phyloP scores from a whole-genome alignment of 2,888 invertebrate genomes.

The Drosophila neonasuta region DNA sequence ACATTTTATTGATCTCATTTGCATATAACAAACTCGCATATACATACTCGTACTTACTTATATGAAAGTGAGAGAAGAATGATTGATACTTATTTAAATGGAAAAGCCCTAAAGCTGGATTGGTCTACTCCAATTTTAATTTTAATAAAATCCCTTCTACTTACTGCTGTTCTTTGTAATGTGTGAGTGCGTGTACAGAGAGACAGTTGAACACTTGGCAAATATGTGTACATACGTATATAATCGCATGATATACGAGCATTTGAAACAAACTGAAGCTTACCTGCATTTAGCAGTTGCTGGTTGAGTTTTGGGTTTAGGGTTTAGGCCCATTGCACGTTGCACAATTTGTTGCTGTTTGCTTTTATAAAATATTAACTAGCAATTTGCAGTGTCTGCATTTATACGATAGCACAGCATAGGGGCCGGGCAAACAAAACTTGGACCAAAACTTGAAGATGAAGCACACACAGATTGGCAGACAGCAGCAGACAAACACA shows the following conservation, averaged over 20 bases:
- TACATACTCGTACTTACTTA: not conserved
- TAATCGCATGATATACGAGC: constrained; percentile 28
- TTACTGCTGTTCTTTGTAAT: constrained; percentile 18
- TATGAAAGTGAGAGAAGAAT: constrained; percentile 25
- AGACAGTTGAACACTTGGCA: constrained; percentile 18
- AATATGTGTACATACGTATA: constrained; percentile 4
- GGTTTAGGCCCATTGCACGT: constrained; percentile 32
- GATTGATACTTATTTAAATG: constrained; percentile 67
- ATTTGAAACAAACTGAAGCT: constrained; percentile 24
- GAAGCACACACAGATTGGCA: constrained; percentile 22
- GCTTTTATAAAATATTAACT: constrained; percentile 76
- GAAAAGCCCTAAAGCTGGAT: constrained; percentile 35
- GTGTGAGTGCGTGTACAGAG: not conserved
- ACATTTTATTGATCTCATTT: constrained; percentile 39
- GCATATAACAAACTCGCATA: constrained; percentile 3
- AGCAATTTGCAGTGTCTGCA: constrained; percentile 75
- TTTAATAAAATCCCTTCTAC: constrained; percentile 51
- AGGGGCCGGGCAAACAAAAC: constrained; percentile 57
- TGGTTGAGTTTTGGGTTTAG: constrained; percentile 9
- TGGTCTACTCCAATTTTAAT: constrained; percentile 42
- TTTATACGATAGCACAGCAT: constrained; percentile 42
- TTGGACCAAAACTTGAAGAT: constrained; percentile 22
- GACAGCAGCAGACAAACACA: constrained; percentile 15
- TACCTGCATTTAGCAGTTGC: constrained; percentile 33
- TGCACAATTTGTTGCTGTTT: constrained; percentile 76